Conservation (phyloP, 2,113 vertebrate genomes). For the Mus pahari region DNA sequence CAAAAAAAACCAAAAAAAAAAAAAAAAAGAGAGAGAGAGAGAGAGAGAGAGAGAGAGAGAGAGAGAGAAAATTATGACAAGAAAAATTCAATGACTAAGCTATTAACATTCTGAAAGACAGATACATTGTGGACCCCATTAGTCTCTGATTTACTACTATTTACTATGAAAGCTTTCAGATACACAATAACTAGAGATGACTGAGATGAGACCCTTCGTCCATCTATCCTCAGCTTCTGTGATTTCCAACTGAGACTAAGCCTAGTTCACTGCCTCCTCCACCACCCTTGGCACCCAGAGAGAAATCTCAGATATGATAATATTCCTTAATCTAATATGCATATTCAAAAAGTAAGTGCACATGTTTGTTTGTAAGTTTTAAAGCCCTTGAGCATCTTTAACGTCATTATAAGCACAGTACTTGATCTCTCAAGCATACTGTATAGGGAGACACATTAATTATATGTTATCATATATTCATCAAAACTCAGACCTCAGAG, state of each 20-base stretch:
- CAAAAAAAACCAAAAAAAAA: too few relatives aligned
- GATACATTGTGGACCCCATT: background rate
- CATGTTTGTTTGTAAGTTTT: background rate
- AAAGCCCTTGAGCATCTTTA: background rate
- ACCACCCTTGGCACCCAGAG: background rate
- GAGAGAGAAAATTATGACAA: background rate
- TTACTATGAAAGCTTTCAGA: slow-evolving; percentile 5
- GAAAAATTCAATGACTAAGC: background rate
- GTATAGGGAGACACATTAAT: background rate
- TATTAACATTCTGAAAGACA: slow-evolving; percentile 3
- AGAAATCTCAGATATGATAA: background rate
- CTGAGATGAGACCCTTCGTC: background rate
- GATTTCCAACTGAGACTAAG: background rate
- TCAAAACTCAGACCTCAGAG: slow-evolving; percentile 58
- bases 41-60: too few relatives aligned
- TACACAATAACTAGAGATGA: background rate
- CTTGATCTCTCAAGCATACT: slow-evolving; percentile 34
- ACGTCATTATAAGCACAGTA: background rate
- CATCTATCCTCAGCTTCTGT: background rate
- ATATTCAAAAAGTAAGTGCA: slow-evolving; percentile 21
- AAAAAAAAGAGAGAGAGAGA: too few relatives aligned
- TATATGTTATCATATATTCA: background rate
- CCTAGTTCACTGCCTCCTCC: background rate
- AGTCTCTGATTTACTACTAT: background rate
- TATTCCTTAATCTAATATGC: background rate